Base-by-base conservation (phyloP, 2,113 vertebrate species). In the Shinisaurus crocodilurus region DNA sequence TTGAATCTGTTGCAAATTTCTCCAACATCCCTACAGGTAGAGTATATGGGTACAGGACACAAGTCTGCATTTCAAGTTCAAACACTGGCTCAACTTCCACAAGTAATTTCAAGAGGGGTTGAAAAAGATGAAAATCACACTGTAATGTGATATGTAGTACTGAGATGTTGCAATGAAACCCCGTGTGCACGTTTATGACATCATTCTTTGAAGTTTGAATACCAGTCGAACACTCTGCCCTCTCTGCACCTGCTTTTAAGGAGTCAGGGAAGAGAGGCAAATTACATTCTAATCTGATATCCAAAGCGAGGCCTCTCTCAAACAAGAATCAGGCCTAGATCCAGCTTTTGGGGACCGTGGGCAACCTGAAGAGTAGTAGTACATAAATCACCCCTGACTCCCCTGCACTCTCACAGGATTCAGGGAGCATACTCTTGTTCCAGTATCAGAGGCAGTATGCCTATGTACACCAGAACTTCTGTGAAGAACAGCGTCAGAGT, bases 81-180 rank as follows among this genome's bases (percentile, higher is more conserved):
- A 88, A 88, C 25, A 88, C 23, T 60, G 3, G 27, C 54, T 81
- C 87, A 20, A 10, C 43, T 70, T 81, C 43, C 27, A 16, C 29
- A 29, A 16, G 6, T 37, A 50, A 54, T 54, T 54, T 48, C 75
- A 80, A 76, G 37, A 27, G 20, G 74, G 60, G 43, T 34, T 77
- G 27, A 32, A 43, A 88, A 88, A 80, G 32, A 88, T 88, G 65
- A 32, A 88, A 27, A 70, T 54, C 45, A 81, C n/a, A 69, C 32
- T 70, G 63, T 50, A 48, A 80, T 67, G 75, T 48, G 40, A 25
- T 77, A 65, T 63, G 43, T 67, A 69, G 43, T 88, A 67, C 48
- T 50, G 40, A 67, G 5, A 67, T 67, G 43, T 25, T 86, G 50
- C 70, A 75, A 40, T 57, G 50, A 60, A 37, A 29, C 54, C 48